These are phyloP conservation scores for Tanytarsus gracilentus DNA, from an alignment of 2,888 invertebrate genomes.

Conservation along the genomic window DNA sequence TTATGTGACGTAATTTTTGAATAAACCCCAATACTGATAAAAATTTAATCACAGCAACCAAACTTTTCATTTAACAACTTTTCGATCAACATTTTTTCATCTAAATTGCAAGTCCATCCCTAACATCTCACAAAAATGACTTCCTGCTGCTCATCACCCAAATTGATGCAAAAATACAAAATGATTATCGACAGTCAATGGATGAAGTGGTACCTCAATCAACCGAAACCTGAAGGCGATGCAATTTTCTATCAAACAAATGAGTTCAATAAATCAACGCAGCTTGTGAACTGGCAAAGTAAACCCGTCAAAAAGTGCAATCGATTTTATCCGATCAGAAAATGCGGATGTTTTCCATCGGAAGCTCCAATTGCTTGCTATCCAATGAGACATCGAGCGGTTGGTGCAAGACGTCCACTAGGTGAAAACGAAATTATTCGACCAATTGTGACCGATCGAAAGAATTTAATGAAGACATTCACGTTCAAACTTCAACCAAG, in stretches of 20 bases:
- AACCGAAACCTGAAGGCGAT: not conserved
- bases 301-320: not conserved
- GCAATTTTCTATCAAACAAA: slow-evolving; percentile 11
- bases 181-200: not conserved
- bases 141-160: not conserved
- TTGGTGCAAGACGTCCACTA: not conserved
- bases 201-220: slow-evolving; percentile 11
- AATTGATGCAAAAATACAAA: not conserved
- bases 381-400: not conserved
- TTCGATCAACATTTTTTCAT: too few relatives aligned
- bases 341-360: slow-evolving; percentile 2
- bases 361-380: not conserved
- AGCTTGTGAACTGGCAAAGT: not conserved
- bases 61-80: too few relatives aligned
- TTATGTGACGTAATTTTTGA: too few relatives aligned
- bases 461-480: not conserved
- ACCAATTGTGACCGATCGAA: not conserved
- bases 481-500: not conserved
- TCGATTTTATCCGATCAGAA: not conserved
- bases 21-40: too few relatives aligned
- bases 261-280: not conserved
- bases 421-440: not conserved
- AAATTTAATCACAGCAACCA: too few relatives aligned
- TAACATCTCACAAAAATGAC: not conserved
- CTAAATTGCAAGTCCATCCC: not conserved